Evolutionary conservation across 2,888 invertebrate genomes (phyloP), one percentile per base, ranked within the genome.

Genomic region (Anaspis maculata): DNA sequence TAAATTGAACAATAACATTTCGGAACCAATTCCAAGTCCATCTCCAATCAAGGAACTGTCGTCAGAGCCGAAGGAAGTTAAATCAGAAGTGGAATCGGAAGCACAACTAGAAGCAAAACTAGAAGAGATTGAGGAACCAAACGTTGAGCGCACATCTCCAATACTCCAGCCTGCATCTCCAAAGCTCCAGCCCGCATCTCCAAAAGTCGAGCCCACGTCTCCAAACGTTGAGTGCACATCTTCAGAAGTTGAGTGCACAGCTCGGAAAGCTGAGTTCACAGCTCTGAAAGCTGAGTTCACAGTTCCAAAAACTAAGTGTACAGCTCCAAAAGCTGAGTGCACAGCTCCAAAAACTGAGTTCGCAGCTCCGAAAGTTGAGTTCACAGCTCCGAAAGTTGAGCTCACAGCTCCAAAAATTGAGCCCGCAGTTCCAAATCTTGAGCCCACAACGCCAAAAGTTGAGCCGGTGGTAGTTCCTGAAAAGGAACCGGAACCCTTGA

Each of bases 281-380:
- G n/a, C n/a, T n/a, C n/a, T n/a, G n/a, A n/a, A n/a, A n/a, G n/a
- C n/a, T n/a, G n/a, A n/a, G n/a, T n/a, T n/a, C n/a, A n/a, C n/a
- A n/a, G 9, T 19, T 6, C 5, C 9, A 19, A 19, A 19, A 19
- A 19, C 19, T 19, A 9, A 19, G 9, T 5, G 5, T 5, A 5
- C 19, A 19, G 19, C 19, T 6, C 6, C 5, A 19, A 9, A 19
- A 9, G 19, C 19, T 9, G 19, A 19, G 5, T 6, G 9, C 6
- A 5, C 19, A 19, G 19, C 5, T 6, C 19, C 19, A 19, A 37
- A 44, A 40, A 19, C 27, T 23, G 38, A 44, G 59, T 59, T 32
- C 66, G 69, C 25, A 64, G 70, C 25, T 66, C 68, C 0, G 67
- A 24, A 23, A 24, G 21, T 15, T 13, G n/a, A 44, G 59, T 59